Evolutionary conservation across 1,140 invertebrate species (phyloP).

Genomic region (Drosophila malerkotliana): DNA sequence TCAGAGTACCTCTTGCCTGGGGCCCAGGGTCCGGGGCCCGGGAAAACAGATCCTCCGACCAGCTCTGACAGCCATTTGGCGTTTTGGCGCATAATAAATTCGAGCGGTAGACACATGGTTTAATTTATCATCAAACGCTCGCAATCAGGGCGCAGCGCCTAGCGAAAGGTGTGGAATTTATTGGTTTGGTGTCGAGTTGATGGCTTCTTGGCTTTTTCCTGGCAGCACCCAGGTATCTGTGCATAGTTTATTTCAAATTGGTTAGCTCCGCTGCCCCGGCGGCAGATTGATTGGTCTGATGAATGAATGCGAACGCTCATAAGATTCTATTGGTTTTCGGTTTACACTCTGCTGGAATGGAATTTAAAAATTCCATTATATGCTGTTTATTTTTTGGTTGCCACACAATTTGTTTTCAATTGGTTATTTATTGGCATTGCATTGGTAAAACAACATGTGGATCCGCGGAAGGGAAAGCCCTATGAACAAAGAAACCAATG

Average conservation of each 20-base stretch:
- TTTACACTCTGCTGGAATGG: conserved; percentile 7
- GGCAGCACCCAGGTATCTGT: conserved; percentile 30
- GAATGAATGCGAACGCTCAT: conserved; percentile 40
- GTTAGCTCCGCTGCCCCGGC: conserved; percentile 26
- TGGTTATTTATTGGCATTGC: conserved; percentile 69
- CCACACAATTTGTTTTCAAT: conserved; percentile 59
- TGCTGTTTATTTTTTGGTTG: conserved; percentile 44
- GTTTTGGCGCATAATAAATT: conserved; percentile 82
- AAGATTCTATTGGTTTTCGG: conserved; percentile 10
- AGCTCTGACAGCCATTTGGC: conserved; percentile 74
- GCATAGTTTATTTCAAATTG: conserved; percentile 60
- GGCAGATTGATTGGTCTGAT: conserved; percentile 62
- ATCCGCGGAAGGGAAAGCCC: conserved; percentile 18
- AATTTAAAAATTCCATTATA: conserved; percentile 70
- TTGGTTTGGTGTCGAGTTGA: conserved; percentile 48
- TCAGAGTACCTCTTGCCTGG: background rate
- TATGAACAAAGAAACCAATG: conserved; percentile 7
- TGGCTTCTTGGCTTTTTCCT: conserved; percentile 37
- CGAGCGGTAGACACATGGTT: conserved; percentile 75
- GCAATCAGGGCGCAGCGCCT: conserved; percentile 55
- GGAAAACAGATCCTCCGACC: conserved; percentile 31
- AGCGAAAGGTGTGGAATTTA: conserved; percentile 68
- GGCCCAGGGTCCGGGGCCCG: background rate
- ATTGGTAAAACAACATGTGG: conserved; percentile 4
- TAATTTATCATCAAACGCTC: conserved; percentile 77